Conservation (phyloP, 2,888 invertebrate species). For the Hirtodrosophila duncani region DNA sequence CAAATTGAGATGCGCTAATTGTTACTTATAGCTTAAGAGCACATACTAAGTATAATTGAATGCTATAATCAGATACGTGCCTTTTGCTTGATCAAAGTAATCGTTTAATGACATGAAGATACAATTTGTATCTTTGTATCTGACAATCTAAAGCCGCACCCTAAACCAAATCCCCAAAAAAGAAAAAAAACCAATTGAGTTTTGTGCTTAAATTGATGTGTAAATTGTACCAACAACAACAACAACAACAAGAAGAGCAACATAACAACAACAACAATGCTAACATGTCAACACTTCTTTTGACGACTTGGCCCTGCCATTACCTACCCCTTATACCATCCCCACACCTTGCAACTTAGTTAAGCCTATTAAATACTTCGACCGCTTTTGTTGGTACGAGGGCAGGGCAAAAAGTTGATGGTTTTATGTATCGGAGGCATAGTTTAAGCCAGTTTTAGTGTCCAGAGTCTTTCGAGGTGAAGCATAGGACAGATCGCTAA, state of each 20-base stretch:
- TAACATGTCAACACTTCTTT: slow-evolving; percentile 55
- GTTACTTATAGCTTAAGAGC: slow-evolving; percentile 4
- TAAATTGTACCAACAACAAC: slow-evolving; percentile 37
- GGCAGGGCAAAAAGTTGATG: too few relatives aligned
- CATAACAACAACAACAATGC: slow-evolving; percentile 32
- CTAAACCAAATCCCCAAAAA: slow-evolving; percentile 25
- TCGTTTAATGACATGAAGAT: slow-evolving; percentile 4
- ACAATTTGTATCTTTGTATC: slow-evolving; percentile 13
- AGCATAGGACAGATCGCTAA: too few relatives aligned
- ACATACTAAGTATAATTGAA: slow-evolving; percentile 11
- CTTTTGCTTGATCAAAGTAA: slow-evolving; percentile 23
- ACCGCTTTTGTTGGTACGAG: slow-evolving; percentile 68
- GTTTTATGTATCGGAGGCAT: too few relatives aligned
- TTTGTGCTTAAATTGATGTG: slow-evolving; percentile 45
- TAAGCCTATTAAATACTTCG: slow-evolving; percentile 67
- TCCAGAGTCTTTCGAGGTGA: too few relatives aligned
- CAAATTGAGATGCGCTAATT: slow-evolving; percentile 16
- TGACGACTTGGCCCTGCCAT: neutral
- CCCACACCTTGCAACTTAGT: slow-evolving; percentile 30
- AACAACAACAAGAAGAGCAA: too few relatives aligned
- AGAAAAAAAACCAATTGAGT: slow-evolving; percentile 34
- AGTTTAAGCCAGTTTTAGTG: too few relatives aligned
- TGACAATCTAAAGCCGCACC: neutral
- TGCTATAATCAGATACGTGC: slow-evolving; percentile 18
- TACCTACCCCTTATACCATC: neutral